A percentile compares a stretch with the other conserved stretches of the same genome.
phyloP scores from a whole-genome alignment of 2,797 vertebrate genomes.

The Hypotaenidia philippensis region DNA sequence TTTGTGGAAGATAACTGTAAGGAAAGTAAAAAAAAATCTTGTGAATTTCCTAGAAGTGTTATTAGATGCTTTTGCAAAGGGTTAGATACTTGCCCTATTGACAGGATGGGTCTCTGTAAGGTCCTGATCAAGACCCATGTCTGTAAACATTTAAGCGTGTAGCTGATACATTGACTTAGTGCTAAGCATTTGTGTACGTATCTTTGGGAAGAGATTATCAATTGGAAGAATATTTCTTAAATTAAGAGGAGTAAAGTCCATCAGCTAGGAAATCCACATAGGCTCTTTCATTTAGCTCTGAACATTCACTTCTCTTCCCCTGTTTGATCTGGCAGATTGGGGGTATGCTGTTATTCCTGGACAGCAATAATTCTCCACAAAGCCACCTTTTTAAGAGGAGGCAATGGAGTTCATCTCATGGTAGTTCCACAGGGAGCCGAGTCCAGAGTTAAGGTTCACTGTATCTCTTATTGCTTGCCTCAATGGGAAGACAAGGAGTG shows the following conservation, averaged over 20 bases:
- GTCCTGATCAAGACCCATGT: neutral
- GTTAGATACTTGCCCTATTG: neutral
- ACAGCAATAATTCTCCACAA: neutral
- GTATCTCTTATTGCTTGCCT: rapidly evolving
- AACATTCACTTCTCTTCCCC: neutral
- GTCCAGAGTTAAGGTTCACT: neutral
- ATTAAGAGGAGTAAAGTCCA: neutral
- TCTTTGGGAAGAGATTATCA: neutral
- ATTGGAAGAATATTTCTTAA: neutral
- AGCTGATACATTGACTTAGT: neutral
- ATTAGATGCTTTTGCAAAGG: neutral
- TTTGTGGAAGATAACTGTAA: neutral
- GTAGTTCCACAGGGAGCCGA: neutral
- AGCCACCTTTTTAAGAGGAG: neutral
- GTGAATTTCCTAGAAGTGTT: neutral
- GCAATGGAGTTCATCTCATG: neutral
- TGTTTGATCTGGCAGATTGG: neutral
- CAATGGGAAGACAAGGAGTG: rapidly evolving
- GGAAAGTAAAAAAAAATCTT: neutral
- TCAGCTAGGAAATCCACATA: neutral
- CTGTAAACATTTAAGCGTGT: neutral
- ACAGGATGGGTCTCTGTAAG: neutral
- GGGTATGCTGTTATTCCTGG: neutral
- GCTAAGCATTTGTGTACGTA: neutral
- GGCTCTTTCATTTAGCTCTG: neutral